Evolutionary conservation across 2,797 vertebrate genomes (phyloP).

Genomic region (Phoebastria nigripes): DNA sequence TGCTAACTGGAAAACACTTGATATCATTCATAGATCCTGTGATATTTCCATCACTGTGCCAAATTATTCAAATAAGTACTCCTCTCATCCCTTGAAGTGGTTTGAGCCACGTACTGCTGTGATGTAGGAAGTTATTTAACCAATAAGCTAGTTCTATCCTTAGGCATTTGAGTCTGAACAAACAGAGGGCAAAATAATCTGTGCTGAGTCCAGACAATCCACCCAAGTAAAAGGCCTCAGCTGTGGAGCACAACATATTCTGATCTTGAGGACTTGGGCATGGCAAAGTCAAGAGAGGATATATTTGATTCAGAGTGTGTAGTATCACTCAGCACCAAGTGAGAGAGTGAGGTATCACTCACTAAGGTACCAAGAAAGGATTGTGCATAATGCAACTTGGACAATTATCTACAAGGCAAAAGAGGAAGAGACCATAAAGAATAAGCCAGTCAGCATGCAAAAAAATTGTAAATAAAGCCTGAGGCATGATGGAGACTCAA

Average conservation of each 20-base stretch:
- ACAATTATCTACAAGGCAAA: not conserved
- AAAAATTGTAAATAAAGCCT: not conserved
- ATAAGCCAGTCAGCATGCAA: not conserved
- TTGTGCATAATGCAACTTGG: not conserved
- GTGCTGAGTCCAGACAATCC: not conserved
- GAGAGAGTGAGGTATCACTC: not conserved
- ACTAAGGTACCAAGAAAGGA: not conserved
- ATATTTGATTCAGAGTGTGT: not conserved
- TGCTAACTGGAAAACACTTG: not conserved
- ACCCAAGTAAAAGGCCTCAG: not conserved
- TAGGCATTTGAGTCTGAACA: constrained; percentile 23
- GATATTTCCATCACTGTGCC: not conserved
- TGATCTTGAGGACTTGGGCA: not conserved
- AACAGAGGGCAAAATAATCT: constrained; percentile 14
- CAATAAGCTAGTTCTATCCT: constrained; percentile 2
- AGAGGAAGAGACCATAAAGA: not conserved
- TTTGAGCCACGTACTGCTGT: not conserved
- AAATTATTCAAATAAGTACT: not conserved
- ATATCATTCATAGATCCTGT: not conserved
- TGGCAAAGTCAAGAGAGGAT: not conserved
- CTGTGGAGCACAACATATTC: not conserved
- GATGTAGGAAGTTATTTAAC: constrained; percentile 10
- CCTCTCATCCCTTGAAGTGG: constrained; percentile 26
- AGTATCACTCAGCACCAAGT: not conserved
- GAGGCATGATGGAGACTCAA: not conserved